Evolutionary conservation across 2,113 vertebrate species (phyloP), one percentile per base, ranked within the genome.

Genomic region (Labrus mixtus): DNA sequence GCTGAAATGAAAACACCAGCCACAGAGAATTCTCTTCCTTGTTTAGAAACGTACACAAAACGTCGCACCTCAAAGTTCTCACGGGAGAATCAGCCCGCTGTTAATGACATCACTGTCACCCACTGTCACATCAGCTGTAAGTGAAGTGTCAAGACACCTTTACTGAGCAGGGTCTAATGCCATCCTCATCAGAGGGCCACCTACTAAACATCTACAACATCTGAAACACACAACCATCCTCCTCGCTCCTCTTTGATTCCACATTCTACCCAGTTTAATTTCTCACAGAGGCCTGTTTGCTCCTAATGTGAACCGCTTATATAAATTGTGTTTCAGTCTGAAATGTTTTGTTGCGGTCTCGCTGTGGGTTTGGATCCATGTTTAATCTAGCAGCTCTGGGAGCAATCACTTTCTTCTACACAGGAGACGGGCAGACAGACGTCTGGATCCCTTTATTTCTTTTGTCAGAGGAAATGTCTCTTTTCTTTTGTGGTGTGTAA

Each of bases 301-400:
- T 90, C 87, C 82, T 79, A 89, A 89, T 77, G 81, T 79, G 76
- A 90, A 81, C 79, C 78, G 79, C 85, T 90, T 81, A 60, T 85
- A 84, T 92, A 88, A 93, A 92, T 90, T 88, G 83, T 58, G 41
- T 83, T 82, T 79, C 68, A 86, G 81, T 88, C 67, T 59, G 73
- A 90, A 83, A 89, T 92, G 88, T 91, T 94, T 92, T 91, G 89
- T 92, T 94, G 90, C 83, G 85, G 89, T 90, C 81, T 77, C 46
- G 62, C 82, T 91, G 91, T 84, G 90, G 90, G 87, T 92, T 91
- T 91, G 89, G 88, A 89, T 83, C 68, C 90, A 72, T 86, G 85
- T 92, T 91, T 93, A 92, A 94, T 94, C 90, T 87, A 85, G 77
- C 90, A 89, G 85, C 89, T 91, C 92, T 94, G 93, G 90, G 87